Conservation (phyloP, 2,797 vertebrate genomes). For the Molothrus ater region DNA sequence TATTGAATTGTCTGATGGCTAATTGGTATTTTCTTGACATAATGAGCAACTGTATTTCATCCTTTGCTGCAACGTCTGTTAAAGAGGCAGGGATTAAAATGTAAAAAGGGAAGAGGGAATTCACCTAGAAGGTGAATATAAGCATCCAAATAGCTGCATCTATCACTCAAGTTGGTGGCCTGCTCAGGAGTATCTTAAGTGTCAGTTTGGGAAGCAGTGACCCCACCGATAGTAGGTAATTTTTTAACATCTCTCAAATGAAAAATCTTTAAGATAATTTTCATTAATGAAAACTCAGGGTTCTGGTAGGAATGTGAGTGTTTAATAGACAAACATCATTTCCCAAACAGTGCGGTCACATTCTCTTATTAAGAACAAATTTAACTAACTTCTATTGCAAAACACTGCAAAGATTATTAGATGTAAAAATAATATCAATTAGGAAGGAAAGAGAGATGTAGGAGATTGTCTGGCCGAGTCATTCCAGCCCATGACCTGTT, state of each 20-base stretch:
- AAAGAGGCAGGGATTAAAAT: constrained; percentile 27
- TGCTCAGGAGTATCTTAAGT: neutral
- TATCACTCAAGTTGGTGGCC: neutral
- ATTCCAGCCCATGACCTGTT: neutral
- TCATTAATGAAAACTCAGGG: neutral
- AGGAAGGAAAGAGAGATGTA: neutral
- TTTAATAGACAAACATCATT: neutral
- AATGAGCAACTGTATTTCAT: constrained; percentile 69
- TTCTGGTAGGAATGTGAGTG: neutral
- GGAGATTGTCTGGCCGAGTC: fast-evolving
- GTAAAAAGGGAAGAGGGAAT: neutral
- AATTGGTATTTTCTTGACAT: constrained; percentile 75
- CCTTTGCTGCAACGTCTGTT: neutral
- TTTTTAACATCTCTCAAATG: neutral
- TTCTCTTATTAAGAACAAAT: neutral
- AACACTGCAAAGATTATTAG: neutral
- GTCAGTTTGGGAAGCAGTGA: neutral
- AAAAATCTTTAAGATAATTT: neutral
- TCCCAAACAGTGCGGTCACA: neutral
- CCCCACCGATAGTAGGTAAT: neutral
- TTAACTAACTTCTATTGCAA: neutral
- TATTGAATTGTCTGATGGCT: constrained; percentile 68
- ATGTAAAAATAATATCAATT: neutral
- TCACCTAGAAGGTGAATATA: neutral
- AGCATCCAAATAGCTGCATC: neutral